Conservation (phyloP, 92 coral and sea anemone genomes). For the Palythoa grandis region DNA sequence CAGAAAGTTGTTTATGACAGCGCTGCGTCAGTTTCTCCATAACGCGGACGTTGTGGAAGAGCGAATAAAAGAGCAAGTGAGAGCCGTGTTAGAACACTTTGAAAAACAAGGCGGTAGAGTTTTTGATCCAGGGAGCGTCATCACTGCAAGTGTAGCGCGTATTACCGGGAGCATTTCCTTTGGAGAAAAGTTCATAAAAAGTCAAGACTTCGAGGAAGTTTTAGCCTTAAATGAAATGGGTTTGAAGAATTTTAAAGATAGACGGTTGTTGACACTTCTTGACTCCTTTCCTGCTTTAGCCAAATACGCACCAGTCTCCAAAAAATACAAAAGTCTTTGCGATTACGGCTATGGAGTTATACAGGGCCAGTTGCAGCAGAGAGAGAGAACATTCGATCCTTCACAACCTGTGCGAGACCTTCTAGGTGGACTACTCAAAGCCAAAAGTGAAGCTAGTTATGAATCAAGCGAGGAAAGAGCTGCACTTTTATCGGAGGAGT, state of each 20-base stretch:
- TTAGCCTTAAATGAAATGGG: constrained; percentile 20
- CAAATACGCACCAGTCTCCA: constrained; percentile 20
- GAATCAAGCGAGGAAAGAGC: constrained; percentile 4
- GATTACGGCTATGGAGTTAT: constrained; percentile 32
- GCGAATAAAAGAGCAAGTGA: constrained; percentile 4
- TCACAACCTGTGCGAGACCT: constrained; percentile 18
- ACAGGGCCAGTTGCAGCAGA: constrained; percentile 2
- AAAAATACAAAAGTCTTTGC: constrained; percentile 5
- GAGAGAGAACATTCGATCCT: constrained; percentile 4
- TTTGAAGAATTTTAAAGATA: constrained; percentile 26
- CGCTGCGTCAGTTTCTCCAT: constrained; percentile 29
- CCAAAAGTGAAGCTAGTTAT: constrained; percentile 22
- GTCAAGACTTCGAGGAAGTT: constrained; percentile 7
- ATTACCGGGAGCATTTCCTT: constrained; percentile 35
- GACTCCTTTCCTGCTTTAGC: constrained; percentile 30
- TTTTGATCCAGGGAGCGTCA: constrained; percentile 28
- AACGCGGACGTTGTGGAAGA: constrained; percentile 11
- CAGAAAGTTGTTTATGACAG: constrained; percentile 34
- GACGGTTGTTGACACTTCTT: constrained; percentile 20
- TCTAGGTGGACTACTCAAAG: constrained; percentile 31
- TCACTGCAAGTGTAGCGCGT: constrained; percentile 24
- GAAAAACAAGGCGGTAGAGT: constrained; percentile 14
- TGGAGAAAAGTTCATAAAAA: constrained; percentile 26
- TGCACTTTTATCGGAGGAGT: constrained; percentile 32
- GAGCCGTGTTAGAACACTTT: constrained; percentile 4